Conservation (phyloP, 2,888 invertebrate species). For the Dicyrtomina minuta region DNA sequence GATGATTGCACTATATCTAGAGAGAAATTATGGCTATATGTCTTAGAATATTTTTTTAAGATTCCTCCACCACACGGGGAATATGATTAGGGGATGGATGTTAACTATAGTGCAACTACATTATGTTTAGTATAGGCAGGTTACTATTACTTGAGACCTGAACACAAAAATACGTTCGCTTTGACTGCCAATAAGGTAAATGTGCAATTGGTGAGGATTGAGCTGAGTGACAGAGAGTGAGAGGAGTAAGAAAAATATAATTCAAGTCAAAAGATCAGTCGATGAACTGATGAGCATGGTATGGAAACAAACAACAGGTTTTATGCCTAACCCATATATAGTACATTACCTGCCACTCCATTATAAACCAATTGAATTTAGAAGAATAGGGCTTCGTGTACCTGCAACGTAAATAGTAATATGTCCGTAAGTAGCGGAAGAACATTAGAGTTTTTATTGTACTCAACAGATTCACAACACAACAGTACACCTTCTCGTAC, state of each 20-base stretch:
- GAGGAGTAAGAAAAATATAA: constrained; percentile 21
- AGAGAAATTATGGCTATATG: too few species aligned
- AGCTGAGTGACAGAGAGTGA: constrained; percentile 22
- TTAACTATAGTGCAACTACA: too few species aligned
- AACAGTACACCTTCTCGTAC: too few species aligned
- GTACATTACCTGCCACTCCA: constrained; percentile 8
- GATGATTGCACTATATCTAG: too few species aligned
- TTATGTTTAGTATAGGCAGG: too few species aligned
- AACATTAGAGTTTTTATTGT: not conserved
- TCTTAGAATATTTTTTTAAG: too few species aligned
- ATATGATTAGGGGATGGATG: too few species aligned
- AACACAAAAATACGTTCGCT: not conserved
- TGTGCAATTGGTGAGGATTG: constrained; percentile 8
- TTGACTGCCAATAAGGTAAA: not conserved
- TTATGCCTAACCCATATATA: constrained; percentile 15
- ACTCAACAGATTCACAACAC: too few species aligned
- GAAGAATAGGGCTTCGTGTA: constrained; percentile 6
- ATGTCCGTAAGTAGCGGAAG: constrained; percentile 18
- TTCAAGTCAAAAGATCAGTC: constrained; percentile 32
- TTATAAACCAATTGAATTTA: not conserved
- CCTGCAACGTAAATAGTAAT: constrained; percentile 9
- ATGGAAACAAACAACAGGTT: constrained; percentile 31
- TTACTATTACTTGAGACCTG: not conserved
- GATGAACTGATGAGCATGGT: constrained; percentile 38
- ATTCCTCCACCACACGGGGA: too few species aligned